These are phyloP conservation scores for Sanderia malayensis DNA, from an alignment of 30 jellyfish, hydroid and myxozoan genomes.

Conservation along the genomic window DNA sequence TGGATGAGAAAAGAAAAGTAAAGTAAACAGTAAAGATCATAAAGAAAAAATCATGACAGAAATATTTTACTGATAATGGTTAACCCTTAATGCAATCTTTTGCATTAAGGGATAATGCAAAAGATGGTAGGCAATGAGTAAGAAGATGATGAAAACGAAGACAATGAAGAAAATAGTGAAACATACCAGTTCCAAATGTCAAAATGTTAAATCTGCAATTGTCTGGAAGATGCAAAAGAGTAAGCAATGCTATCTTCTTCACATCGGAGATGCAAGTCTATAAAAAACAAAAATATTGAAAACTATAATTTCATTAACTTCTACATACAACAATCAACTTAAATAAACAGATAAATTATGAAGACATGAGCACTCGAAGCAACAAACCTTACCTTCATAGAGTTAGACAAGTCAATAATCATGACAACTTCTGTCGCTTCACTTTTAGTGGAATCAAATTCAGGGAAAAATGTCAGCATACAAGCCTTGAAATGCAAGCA, in stretches of 20 bases:
- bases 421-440: slow-evolving; percentile 43
- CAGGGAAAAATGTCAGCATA: slow-evolving; percentile 89
- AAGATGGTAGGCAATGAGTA: too few relatives aligned
- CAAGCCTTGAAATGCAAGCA: slow-evolving; percentile 51
- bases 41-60: background rate
- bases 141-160: background rate
- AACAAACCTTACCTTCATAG: slow-evolving; percentile 51
- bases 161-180: background rate
- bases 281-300: background rate
- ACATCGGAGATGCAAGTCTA: slow-evolving; percentile 38
- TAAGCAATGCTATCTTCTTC: slow-evolving; percentile 59
- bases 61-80: too few relatives aligned
- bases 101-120: too few relatives aligned
- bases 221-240: slow-evolving; percentile 49
- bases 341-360: background rate
- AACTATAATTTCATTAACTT: background rate
- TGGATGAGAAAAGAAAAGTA: background rate
- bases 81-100: too few relatives aligned
- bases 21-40: background rate
- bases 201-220: slow-evolving; percentile 49
- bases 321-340: background rate
- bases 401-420: slow-evolving; percentile 68
- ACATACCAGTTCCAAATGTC: slow-evolving; percentile 60
- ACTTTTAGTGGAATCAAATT: slow-evolving; percentile 37
- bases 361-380: background rate